Percentiles rank a stretch among this genome's conserved stretches.
phyloP scores from a whole-genome alignment of 2,113 vertebrate genomes.

The Semnopithecus entellus region DNA sequence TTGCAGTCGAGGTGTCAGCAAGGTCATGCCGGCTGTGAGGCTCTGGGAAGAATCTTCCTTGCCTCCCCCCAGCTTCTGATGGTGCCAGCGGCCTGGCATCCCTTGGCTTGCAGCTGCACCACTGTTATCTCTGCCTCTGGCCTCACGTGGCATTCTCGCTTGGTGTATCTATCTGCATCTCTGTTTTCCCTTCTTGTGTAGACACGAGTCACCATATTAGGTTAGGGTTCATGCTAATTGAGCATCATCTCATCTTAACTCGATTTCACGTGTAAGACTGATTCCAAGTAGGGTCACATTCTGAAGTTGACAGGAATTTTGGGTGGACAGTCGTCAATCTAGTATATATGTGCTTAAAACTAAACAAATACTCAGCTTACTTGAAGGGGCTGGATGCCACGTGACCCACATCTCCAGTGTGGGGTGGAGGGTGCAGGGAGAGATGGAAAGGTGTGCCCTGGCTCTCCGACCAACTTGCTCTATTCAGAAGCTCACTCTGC shows the following conservation, averaged over 20 bases:
- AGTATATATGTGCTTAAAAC: background rate
- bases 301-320: background rate
- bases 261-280: too few relatives aligned
- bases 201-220: background rate
- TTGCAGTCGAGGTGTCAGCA: background rate
- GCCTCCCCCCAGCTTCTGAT: too few relatives aligned
- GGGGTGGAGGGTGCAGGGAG: background rate
- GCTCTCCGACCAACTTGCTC: background rate
- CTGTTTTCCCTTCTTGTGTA: background rate
- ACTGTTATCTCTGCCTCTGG: background rate
- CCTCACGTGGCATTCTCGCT: fast-evolving
- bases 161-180: background rate
- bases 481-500: background rate
- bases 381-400: fast-evolving
- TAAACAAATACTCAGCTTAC: background rate
- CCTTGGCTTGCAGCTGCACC: background rate
- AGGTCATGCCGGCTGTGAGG: too few relatives aligned
- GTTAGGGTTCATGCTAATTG: background rate
- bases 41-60: background rate
- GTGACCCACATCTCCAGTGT: too few relatives aligned
- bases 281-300: background rate
- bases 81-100: background rate
- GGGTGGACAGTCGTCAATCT: background rate
- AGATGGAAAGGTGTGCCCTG: too few relatives aligned
- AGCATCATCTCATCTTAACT: background rate